A percentile compares a stretch with the other conserved stretches of the same genome.
These are phyloP conservation scores for Misgurnus mizolepis DNA, from an alignment of 2,113 vertebrate genomes.

Conservation along the genomic window DNA sequence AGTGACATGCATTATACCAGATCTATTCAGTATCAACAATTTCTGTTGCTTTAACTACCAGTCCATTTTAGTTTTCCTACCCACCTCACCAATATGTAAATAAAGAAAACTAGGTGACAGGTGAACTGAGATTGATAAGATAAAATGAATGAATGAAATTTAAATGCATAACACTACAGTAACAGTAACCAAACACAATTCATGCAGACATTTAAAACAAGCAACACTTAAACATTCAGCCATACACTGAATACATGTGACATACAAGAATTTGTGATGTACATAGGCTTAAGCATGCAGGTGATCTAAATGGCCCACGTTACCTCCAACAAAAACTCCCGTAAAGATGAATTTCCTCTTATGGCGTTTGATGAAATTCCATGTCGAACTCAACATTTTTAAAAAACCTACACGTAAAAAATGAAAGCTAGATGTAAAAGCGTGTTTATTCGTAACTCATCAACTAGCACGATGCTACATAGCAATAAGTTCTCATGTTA, in stretches of 20 bases:
- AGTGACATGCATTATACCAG: not conserved
- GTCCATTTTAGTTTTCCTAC: not conserved
- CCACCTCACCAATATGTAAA: not conserved
- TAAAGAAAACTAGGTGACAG: slow-evolving; percentile 35
- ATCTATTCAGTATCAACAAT: not conserved
- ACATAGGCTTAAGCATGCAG: not conserved
- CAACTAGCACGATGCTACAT: slow-evolving; percentile 38
- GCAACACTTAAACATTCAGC: not conserved
- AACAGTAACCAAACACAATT: not conserved
- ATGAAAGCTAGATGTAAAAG: not conserved
- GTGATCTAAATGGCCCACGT: slow-evolving; percentile 13
- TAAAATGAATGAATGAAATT: not conserved
- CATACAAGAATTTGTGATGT: not conserved
- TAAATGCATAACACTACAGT: not conserved
- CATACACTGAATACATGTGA: not conserved
- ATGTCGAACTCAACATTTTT: slow-evolving; percentile 84
- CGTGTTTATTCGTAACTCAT: slow-evolving; percentile 17
- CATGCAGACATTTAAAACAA: not conserved
- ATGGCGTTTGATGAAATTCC: slow-evolving; percentile 92
- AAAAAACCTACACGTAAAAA: not conserved
- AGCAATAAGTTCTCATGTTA: slow-evolving; percentile 22
- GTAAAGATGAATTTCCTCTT: slow-evolving; percentile 89
- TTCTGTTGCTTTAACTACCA: not conserved
- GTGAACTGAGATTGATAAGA: slow-evolving; percentile 20
- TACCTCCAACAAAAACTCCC: slow-evolving; percentile 88